Conservation (phyloP, 1,140 invertebrate species). For the Zaprionus gabonicus region DNA sequence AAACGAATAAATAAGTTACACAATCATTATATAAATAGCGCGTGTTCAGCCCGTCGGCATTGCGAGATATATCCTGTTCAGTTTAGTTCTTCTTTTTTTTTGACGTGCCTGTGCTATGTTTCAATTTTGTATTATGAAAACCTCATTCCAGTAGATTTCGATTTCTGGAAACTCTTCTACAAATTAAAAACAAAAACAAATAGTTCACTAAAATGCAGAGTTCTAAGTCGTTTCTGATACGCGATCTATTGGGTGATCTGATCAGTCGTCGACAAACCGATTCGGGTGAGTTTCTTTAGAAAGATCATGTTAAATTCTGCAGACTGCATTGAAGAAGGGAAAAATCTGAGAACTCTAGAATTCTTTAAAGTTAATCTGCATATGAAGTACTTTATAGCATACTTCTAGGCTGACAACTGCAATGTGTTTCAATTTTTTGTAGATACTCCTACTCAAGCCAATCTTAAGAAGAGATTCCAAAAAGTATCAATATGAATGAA, state of each 20-base stretch:
- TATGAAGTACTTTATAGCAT: not conserved
- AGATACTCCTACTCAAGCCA: no score
- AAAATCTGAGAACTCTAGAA: not conserved
- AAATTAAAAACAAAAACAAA: conserved; percentile 6
- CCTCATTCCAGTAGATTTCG: not conserved
- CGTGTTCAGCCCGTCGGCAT: not conserved
- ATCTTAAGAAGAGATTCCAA: no score
- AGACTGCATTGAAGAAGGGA: no score
- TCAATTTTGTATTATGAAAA: not conserved
- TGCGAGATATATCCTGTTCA: not conserved
- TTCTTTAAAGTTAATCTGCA: no score
- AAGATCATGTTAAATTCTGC: no score
- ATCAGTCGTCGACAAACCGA: conserved; percentile 86
- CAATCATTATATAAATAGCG: no score
- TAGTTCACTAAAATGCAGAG: conserved; percentile 88
- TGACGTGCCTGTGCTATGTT: not conserved
- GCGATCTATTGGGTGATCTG: conserved; percentile 91
- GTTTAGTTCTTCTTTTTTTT: not conserved
- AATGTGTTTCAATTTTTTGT: no score
- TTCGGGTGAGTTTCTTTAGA: conserved; percentile 53
- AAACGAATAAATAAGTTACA: no score
- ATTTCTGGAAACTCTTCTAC: not conserved
- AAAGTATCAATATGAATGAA: no score
- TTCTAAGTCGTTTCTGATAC: conserved; percentile 91
- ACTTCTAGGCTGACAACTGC: not conserved